phyloP scores from a whole-genome alignment of 2,113 vertebrate species.

The Ceyx margarethae region DNA sequence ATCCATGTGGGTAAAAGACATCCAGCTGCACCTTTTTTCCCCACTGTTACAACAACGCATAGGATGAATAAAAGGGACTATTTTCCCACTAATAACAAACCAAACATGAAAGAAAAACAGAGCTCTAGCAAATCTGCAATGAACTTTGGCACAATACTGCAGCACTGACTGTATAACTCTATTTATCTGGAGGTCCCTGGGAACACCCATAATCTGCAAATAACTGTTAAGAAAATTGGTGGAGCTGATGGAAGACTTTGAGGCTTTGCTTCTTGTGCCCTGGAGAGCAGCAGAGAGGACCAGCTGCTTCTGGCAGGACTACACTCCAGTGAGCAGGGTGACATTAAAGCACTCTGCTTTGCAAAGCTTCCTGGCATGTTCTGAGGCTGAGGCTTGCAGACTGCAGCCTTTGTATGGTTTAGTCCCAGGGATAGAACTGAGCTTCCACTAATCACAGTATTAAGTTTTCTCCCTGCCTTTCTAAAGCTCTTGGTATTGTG shows the following conservation, averaged over 20 bases:
- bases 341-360: constrained; percentile 52
- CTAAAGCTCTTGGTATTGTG: constrained; percentile 42
- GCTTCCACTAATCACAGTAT: constrained; percentile 22
- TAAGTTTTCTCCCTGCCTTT: constrained; percentile 39
- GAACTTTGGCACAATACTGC: constrained; percentile 37
- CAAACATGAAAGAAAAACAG: constrained; percentile 29
- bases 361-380: constrained; percentile 53
- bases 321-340: constrained; percentile 13
- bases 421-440: constrained; percentile 35
- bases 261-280: constrained; percentile 12
- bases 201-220: constrained; percentile 42
- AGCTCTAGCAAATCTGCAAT: background rate
- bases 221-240: constrained; percentile 33
- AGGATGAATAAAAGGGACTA: constrained; percentile 26
- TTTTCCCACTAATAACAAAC: constrained; percentile 35
- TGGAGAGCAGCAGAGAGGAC: background rate
- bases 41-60: background rate
- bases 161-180: background rate
- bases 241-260: background rate
- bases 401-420: constrained; percentile 27
- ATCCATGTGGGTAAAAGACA: background rate
- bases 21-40: background rate
- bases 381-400: constrained; percentile 28
- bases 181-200: constrained; percentile 40
- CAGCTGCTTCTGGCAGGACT: constrained; percentile 35